Conservation (phyloP, 2,888 invertebrate species). For the Tholera decimalis region DNA sequence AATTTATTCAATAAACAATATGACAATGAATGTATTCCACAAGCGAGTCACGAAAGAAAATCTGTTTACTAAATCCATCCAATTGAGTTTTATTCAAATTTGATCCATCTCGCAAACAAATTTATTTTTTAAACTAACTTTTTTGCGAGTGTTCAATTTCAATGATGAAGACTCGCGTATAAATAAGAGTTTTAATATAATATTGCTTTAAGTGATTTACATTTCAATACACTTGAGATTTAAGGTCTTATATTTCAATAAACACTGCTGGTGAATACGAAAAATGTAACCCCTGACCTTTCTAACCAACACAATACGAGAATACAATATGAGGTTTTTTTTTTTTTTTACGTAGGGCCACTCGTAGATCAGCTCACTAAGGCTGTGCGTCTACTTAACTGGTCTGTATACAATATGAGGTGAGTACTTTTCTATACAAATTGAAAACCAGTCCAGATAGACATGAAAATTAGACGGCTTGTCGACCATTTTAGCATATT, state of each 20-base stretch:
- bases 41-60: slow-evolving; percentile 4
- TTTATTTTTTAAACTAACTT: slow-evolving; percentile 15
- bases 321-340: slow-evolving; percentile 18
- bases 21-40: slow-evolving; percentile 23
- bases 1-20: slow-evolving; percentile 7
- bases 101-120: slow-evolving; percentile 20
- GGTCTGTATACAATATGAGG: slow-evolving; percentile 20
- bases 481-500: slow-evolving; percentile 57
- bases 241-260: slow-evolving; percentile 19
- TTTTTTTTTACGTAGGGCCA: too few relatives aligned
- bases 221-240: slow-evolving; percentile 25
- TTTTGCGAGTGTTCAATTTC: slow-evolving; percentile 24
- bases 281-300: slow-evolving; percentile 1
- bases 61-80: slow-evolving; percentile 17
- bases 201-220: slow-evolving; percentile 19
- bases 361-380: too few relatives aligned
- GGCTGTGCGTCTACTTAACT: too few relatives aligned
- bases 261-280: slow-evolving; percentile 6
- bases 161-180: slow-evolving; percentile 13
- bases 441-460: slow-evolving; percentile 58
- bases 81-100: slow-evolving; percentile 34
- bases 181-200: neutral
- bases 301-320: slow-evolving; percentile 12
- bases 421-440: slow-evolving; percentile 28
- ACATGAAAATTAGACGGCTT: slow-evolving; percentile 63